Evolutionary conservation across 2,113 vertebrate genomes (phyloP), one percentile per base, ranked within the genome.

Genomic region (Synodontis membranacea): DNA sequence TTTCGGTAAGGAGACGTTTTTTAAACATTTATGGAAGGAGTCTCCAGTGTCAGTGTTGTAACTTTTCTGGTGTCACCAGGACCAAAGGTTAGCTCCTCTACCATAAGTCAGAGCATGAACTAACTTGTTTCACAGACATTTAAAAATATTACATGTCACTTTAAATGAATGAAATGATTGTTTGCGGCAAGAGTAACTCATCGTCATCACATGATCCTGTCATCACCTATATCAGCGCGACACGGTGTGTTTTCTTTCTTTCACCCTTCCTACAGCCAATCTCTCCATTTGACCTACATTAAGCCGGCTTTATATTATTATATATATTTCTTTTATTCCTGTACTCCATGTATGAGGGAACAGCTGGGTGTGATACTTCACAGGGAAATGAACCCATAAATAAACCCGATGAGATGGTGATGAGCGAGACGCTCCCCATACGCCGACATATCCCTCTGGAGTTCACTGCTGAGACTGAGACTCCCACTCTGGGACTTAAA

Each of bases 351-450:
- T 78, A 50, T 78, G 72, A 62, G 44, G 56, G 39, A 85, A 44
- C 72, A 78, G 72, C 72, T 85, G 54, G n/a, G 5, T 15, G 17
- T 28, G 54, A 46, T 60, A 21, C 52, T 21, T 84, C 70, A 75
- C 15, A 23, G 70, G 23, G 83, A 62, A 85, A 85, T 31, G 17
- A 78, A 62, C 31, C 54, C 72, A 60, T 85, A 85, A 76, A 85
- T 60, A 48, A 62, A 68, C 21, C 12, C 31, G 28, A 44, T 42
- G 68, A 74, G 66, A 70, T 17, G 39, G 50, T 21, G 68, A 56
- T 44, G 48, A 39, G 48, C 17, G 12, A 42, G 68, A 28, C 34
- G 25, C 68, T 74, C 48, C 82, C 82, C 46, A 5, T 14, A 52
- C 64, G 4, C 44, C 82, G 52, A 8, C 21, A 25, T 46, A 23